Conservation (phyloP, 2,113 vertebrate species). For the Cottus gobio region DNA sequence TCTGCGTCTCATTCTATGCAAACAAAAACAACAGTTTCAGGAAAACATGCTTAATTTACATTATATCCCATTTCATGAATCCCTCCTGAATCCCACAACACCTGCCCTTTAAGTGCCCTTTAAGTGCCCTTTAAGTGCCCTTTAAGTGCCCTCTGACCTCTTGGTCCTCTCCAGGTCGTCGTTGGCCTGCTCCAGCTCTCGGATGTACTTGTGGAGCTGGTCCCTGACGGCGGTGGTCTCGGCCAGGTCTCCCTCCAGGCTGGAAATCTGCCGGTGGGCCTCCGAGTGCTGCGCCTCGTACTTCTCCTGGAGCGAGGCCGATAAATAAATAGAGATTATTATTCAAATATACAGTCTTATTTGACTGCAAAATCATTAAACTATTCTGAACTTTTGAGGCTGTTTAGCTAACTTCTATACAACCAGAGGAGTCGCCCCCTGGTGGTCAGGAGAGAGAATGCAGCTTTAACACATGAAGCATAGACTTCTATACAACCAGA, state of each 20-base stretch:
- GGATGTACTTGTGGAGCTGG: slow-evolving; percentile 94
- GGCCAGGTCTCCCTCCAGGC: slow-evolving; percentile 90
- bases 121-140: too few species aligned
- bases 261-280: slow-evolving; percentile 88
- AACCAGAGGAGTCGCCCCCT: too few species aligned
- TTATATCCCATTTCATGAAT: too few species aligned
- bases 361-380: not conserved
- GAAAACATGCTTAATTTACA: not conserved
- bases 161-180: slow-evolving; percentile 96
- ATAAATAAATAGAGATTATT: not conserved
- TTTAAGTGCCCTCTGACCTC: slow-evolving; percentile 81
- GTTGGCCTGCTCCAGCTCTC: slow-evolving; percentile 95
- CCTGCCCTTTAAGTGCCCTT: too few species aligned
- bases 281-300: slow-evolving; percentile 90
- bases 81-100: too few species aligned
- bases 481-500: too few species aligned
- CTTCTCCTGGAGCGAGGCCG: slow-evolving; percentile 85
- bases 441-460: too few species aligned
- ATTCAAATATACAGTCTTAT: too few species aligned
- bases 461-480: too few species aligned
- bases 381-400: not conserved
- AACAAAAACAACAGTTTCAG: too few species aligned
- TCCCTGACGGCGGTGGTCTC: slow-evolving; percentile 92
- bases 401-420: too few species aligned
- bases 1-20: too few species aligned